phyloP scores from a whole-genome alignment of 2,888 invertebrate species.

The Nomada fucata region DNA sequence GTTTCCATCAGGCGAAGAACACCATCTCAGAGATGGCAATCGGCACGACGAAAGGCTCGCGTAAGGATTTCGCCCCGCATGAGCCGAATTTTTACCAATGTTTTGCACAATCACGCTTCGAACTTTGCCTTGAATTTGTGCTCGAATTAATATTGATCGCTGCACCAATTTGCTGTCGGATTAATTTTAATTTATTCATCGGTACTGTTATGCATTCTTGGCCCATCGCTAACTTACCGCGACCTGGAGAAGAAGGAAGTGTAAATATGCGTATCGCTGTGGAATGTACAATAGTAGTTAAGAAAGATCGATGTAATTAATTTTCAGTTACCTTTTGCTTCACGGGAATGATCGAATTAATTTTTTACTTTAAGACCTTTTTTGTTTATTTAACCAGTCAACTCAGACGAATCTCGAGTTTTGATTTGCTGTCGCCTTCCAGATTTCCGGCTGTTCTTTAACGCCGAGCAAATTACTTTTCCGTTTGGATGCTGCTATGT shows the following conservation, averaged over 20 bases:
- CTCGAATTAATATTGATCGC: not conserved
- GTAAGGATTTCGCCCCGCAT: slow-evolving; percentile 77
- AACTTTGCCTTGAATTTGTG: not conserved
- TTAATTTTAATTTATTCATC: slow-evolving; percentile 10
- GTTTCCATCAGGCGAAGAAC: slow-evolving; percentile 82
- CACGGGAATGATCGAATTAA: not conserved
- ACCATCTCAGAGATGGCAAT: slow-evolving; percentile 83
- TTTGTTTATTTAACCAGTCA: not conserved
- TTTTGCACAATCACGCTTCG: slow-evolving; percentile 9
- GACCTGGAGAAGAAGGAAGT: not conserved
- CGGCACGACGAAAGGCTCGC: slow-evolving; percentile 82
- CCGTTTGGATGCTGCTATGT: slow-evolving; percentile 83
- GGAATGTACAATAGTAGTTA: not conserved
- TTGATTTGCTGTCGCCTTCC: slow-evolving; percentile 60
- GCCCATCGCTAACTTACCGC: not conserved
- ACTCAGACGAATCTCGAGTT: slow-evolving; percentile 69
- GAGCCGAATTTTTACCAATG: slow-evolving; percentile 32
- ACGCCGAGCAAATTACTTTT: slow-evolving; percentile 82
- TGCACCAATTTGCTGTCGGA: not conserved
- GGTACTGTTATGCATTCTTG: not conserved
- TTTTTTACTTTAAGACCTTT: slow-evolving; percentile 12
- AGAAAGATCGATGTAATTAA: not conserved
- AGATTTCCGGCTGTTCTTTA: slow-evolving; percentile 84
- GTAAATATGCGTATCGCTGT: not conserved
- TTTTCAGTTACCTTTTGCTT: not conserved